Percentiles rank a stretch among this genome's conserved stretches.
phyloP scores from a whole-genome alignment of 2,797 vertebrate species.

The Thripadectes ignobilis region DNA sequence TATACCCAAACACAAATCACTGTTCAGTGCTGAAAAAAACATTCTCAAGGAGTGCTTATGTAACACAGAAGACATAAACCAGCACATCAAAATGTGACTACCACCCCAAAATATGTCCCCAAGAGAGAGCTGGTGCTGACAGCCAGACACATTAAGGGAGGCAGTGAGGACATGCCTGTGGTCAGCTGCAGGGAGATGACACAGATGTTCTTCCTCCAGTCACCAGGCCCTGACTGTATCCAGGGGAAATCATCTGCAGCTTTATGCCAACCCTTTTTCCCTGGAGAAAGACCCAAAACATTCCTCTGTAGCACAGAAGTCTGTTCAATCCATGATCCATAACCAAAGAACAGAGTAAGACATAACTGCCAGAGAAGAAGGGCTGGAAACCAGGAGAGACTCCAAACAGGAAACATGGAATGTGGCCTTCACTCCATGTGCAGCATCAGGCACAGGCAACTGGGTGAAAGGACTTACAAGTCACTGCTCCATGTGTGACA shows the following conservation, averaged over 20 bases:
- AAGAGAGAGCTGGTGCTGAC: background rate
- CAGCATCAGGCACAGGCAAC: background rate
- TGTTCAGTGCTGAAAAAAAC: background rate
- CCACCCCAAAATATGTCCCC: background rate
- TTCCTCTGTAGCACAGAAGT: background rate
- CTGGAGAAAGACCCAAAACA: background rate
- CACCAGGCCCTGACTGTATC: background rate
- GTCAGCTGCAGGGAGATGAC: slow-evolving; percentile 39
- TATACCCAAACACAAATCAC: background rate
- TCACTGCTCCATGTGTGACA: accelerated
- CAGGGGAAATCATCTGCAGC: slow-evolving; percentile 15
- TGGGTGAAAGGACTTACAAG: background rate
- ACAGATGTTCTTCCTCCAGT: slow-evolving; percentile 34
- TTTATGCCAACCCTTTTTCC: background rate
- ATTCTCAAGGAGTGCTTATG: background rate
- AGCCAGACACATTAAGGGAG: background rate
- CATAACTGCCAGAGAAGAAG: background rate
- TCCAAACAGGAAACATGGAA: background rate
- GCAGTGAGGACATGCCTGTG: slow-evolving; percentile 18
- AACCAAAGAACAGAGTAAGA: background rate
- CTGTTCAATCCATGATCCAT: background rate
- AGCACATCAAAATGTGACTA: background rate
- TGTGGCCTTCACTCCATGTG: background rate
- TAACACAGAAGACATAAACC: background rate
- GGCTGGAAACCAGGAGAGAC: background rate